Conservation (phyloP, 1,140 invertebrate genomes). For the Hyles euphorbiae region DNA sequence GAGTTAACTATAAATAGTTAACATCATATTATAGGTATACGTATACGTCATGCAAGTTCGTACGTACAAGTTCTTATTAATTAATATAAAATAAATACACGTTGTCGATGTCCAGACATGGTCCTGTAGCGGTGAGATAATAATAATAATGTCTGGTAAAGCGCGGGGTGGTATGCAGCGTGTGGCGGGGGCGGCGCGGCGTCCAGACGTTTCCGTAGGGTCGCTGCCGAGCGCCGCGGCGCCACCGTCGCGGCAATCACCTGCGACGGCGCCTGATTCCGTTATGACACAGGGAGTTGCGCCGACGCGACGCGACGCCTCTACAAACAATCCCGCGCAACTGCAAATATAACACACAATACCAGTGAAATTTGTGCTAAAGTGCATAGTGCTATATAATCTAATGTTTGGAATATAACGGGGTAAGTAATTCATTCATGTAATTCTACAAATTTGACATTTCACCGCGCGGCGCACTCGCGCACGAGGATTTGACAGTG, state of each 20-base stretch:
- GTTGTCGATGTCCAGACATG: too few relatives aligned
- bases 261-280: conserved; percentile 39
- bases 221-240: conserved; percentile 57
- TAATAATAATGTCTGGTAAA: neutral
- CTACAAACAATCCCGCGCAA: conserved; percentile 16
- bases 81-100: too few relatives aligned
- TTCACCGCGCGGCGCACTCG: conserved; percentile 7
- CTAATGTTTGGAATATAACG: conserved; percentile 9
- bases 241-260: conserved; percentile 48
- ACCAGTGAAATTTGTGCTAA: neutral
- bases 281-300: conserved; percentile 35
- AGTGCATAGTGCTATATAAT: conserved; percentile 5
- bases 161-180: conserved; percentile 16
- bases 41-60: too few relatives aligned
- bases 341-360: conserved; percentile 5
- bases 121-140: neutral
- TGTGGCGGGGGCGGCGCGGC: conserved; percentile 24
- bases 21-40: too few relatives aligned
- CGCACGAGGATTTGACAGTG: conserved; percentile 46
- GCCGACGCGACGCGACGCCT: conserved; percentile 35
- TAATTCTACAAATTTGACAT: conserved; percentile 13
- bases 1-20: too few relatives aligned
- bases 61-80: too few relatives aligned
- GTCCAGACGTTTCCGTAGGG: conserved; percentile 33
- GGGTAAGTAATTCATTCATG: conserved; percentile 24